phyloP scores from a whole-genome alignment of 2,888 invertebrate genomes.

The Caenorhabditis wallacei region DNA sequence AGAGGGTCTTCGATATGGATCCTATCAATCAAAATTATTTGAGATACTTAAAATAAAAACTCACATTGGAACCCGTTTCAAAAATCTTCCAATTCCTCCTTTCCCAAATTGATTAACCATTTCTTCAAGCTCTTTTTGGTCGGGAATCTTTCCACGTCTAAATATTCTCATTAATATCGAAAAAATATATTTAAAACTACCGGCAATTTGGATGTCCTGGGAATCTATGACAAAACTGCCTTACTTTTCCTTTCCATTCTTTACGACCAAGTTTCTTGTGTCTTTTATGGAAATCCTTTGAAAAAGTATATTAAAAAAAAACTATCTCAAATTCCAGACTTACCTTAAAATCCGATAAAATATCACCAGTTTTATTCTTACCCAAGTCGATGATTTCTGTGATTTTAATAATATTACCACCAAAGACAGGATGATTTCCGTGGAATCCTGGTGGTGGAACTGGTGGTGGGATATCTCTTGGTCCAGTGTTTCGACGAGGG shows the following conservation, averaged over 20 bases:
- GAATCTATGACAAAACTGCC: slow-evolving; percentile 70
- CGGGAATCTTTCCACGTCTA: slow-evolving; percentile 60
- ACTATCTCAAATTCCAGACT: neutral
- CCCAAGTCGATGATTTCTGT: slow-evolving; percentile 44
- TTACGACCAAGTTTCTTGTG: slow-evolving; percentile 34
- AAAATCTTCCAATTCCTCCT: slow-evolving; percentile 63
- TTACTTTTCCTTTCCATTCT: slow-evolving; percentile 65
- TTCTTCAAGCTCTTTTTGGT: slow-evolving; percentile 63
- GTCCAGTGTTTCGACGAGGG: neutral
- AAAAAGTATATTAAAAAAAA: neutral
- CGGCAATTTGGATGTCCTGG: slow-evolving; percentile 73
- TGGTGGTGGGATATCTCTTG: slow-evolving; percentile 52
- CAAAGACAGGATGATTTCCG: slow-evolving; percentile 20
- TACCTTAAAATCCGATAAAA: slow-evolving; percentile 51
- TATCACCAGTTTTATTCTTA: slow-evolving; percentile 35
- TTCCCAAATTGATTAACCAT: slow-evolving; percentile 54
- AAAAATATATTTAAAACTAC: slow-evolving; percentile 16
- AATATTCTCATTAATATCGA: neutral
- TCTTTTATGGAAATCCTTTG: slow-evolving; percentile 45
- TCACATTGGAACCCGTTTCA: slow-evolving; percentile 66
- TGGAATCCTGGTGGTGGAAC: slow-evolving; percentile 55
- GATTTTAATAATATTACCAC: slow-evolving; percentile 52
- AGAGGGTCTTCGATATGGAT: slow-evolving; percentile 70
- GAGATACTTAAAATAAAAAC: neutral
- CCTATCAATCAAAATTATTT: slow-evolving; percentile 22